phyloP scores from a whole-genome alignment of 2,113 vertebrate genomes.

The mouse (Mus musculus) region GRCm39 chr14:47692001-47692500 shows the following conservation, averaged over 20 bases:
- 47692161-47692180: background rate
- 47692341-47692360: background rate
- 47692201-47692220: background rate
- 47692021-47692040: background rate
- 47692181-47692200: background rate
- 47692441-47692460: background rate
- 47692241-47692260: background rate
- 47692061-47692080: background rate
- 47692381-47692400: slow-evolving; percentile 21
- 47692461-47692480: background rate
- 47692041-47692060: background rate
- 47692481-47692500: background rate
- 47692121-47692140: background rate
- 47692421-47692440: background rate
- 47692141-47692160: background rate
- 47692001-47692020: background rate
- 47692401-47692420: background rate
- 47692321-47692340: background rate
- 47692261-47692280: background rate
- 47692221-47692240: slow-evolving; percentile 6
- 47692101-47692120: background rate
- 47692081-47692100: background rate
- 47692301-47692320: background rate
- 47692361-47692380: background rate
- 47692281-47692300: background rate